These are phyloP conservation scores for Ypsolopha scabrella DNA, from an alignment of 2,888 invertebrate genomes.

Conservation along the genomic window DNA sequence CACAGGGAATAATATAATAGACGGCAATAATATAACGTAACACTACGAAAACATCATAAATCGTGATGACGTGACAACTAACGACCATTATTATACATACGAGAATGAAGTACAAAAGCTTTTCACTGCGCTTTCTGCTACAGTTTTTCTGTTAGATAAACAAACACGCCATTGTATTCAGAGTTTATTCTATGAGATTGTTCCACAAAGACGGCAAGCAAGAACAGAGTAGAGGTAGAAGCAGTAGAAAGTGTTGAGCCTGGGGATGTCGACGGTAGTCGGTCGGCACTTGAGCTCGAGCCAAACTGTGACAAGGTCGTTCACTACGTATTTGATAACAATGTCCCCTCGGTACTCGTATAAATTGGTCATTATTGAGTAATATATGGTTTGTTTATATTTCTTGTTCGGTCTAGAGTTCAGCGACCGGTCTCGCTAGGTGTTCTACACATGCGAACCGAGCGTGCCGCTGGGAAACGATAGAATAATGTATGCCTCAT, in stretches of 20 bases:
- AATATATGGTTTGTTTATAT: slow-evolving; percentile 56
- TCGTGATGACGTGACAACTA: too few relatives aligned
- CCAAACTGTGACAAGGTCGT: slow-evolving; percentile 63
- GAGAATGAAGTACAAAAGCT: neutral
- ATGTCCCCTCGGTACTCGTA: slow-evolving; percentile 16
- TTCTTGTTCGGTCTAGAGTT: slow-evolving; percentile 26
- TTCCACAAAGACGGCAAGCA: slow-evolving; percentile 13
- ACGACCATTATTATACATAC: too few relatives aligned
- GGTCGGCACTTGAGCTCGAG: slow-evolving; percentile 57
- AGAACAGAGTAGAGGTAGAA: too few relatives aligned
- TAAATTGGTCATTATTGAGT: slow-evolving; percentile 37
- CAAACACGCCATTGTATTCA: neutral
- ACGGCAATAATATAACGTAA: too few relatives aligned
- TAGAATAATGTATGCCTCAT: too few relatives aligned
- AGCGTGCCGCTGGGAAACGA: too few relatives aligned
- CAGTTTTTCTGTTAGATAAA: neutral
- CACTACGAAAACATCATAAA: too few relatives aligned
- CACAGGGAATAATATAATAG: too few relatives aligned
- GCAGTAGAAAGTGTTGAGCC: slow-evolving; percentile 51
- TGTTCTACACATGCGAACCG: neutral
- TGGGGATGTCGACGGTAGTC: slow-evolving; percentile 23
- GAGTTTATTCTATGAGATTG: neutral
- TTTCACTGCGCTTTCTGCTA: neutral
- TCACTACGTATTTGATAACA: slow-evolving; percentile 47
- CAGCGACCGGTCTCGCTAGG: neutral